These are phyloP conservation scores for Monoplex corrugatus DNA, from an alignment of 2,888 invertebrate genomes.

Conservation along the genomic window DNA sequence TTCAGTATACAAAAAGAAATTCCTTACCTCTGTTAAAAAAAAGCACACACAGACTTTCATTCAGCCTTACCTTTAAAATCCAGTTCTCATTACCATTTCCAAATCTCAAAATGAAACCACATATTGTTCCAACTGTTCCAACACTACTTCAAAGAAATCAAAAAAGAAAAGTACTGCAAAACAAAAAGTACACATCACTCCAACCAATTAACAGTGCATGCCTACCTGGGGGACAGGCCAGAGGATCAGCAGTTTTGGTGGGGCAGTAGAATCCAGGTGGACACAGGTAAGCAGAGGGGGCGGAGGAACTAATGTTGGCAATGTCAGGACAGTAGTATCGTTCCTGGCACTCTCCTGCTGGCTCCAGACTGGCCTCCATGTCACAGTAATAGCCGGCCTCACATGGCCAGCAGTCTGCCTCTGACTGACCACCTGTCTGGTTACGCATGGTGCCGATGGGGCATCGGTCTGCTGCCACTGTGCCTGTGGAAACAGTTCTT, in stretches of 20 bases:
- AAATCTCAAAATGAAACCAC: too few relatives aligned
- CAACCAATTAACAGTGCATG: too few relatives aligned
- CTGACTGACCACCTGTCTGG: constrained; percentile 65
- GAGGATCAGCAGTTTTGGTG: constrained; percentile 65
- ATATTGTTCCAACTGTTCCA: too few relatives aligned
- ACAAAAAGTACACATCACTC: too few relatives aligned
- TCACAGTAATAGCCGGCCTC: constrained; percentile 72
- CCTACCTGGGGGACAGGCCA: constrained; percentile 70
- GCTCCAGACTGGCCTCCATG: constrained; percentile 59
- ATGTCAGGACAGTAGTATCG: constrained; percentile 74
- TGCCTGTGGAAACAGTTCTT: too few relatives aligned
- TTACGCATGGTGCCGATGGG: constrained; percentile 72
- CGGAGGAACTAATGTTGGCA: constrained; percentile 63
- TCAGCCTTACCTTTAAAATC: too few relatives aligned
- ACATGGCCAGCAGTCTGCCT: constrained; percentile 73
- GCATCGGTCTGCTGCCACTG: constrained; percentile 66
- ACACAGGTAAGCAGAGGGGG: constrained; percentile 67
- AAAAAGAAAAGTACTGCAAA: too few relatives aligned
- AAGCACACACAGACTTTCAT: too few relatives aligned
- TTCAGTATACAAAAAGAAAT: too few relatives aligned
- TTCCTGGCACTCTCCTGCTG: constrained; percentile 68
- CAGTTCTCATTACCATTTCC: too few relatives aligned
- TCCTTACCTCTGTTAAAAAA: too few relatives aligned
- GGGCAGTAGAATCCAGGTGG: constrained; percentile 74
- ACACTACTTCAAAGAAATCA: too few relatives aligned